Evolutionary conservation across 2,888 invertebrate species (phyloP).

Genomic region (Strigamia crassipes): DNA sequence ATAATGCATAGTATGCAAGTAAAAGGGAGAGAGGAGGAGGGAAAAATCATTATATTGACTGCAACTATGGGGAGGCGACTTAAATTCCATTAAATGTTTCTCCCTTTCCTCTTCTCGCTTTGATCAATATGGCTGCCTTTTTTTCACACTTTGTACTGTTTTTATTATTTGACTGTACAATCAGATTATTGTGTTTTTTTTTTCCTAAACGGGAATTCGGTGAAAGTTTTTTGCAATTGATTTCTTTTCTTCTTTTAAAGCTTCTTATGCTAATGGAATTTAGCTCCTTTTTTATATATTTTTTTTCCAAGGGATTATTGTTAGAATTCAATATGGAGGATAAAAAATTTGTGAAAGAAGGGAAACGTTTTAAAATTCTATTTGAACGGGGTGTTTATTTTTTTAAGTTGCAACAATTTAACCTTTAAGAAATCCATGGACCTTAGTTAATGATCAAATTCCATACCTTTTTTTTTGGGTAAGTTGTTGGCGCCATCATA

Average conservation of each 20-base stretch:
- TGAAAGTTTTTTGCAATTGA: slow-evolving; percentile 24
- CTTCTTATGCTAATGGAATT: slow-evolving; percentile 29
- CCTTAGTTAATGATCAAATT: slow-evolving; percentile 36
- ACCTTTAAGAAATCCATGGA: slow-evolving; percentile 32
- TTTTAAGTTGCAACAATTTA: slow-evolving; percentile 31
- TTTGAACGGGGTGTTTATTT: neutral
- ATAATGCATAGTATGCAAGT: slow-evolving; percentile 40
- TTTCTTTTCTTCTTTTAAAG: neutral
- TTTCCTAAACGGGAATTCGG: neutral
- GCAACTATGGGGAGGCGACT: slow-evolving; percentile 23
- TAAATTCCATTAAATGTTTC: slow-evolving; percentile 42
- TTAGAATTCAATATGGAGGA: slow-evolving; percentile 11
- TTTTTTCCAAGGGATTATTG: neutral
- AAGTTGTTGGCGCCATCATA: slow-evolving; percentile 23
- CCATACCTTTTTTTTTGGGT: slow-evolving; percentile 22
- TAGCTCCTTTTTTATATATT: neutral
- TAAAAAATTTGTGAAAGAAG: neutral
- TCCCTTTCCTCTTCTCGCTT: neutral
- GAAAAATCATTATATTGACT: slow-evolving; percentile 39
- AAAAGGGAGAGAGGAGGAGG: slow-evolving; percentile 14
- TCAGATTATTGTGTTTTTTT: slow-evolving; percentile 37
- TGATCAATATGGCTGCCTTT: slow-evolving; percentile 26
- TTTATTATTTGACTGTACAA: slow-evolving; percentile 35
- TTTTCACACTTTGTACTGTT: slow-evolving; percentile 10
- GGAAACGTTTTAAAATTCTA: neutral